Conservation (phyloP, 2,888 invertebrate species). For the Diogma glabrata region DNA sequence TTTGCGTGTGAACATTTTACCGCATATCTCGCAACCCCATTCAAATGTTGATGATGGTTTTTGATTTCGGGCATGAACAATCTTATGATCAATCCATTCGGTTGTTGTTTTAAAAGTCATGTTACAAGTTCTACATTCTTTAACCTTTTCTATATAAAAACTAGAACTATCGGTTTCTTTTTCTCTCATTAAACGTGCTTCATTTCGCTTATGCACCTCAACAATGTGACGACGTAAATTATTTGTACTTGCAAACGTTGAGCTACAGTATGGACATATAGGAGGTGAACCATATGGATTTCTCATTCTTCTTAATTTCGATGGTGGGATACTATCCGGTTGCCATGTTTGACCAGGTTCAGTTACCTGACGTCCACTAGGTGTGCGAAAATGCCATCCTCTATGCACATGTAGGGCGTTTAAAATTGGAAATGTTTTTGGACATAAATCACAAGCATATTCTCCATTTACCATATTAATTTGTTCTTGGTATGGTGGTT, state of each 20-base stretch:
- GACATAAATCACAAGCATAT: constrained; percentile 36
- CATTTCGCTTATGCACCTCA: constrained; percentile 30
- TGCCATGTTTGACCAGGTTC: constrained; percentile 18
- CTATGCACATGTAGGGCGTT: constrained; percentile 38
- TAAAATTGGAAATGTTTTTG: constrained; percentile 35
- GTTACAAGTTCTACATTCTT: constrained; percentile 31
- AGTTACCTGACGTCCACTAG: constrained; percentile 24
- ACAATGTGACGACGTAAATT: constrained; percentile 35
- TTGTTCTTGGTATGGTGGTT: constrained; percentile 11
- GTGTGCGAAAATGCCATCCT: constrained; percentile 36
- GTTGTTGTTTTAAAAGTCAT: constrained; percentile 29
- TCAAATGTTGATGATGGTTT: constrained; percentile 34
- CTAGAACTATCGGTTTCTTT: constrained; percentile 29
- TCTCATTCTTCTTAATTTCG: constrained; percentile 12
- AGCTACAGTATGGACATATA: constrained; percentile 34
- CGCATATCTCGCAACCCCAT: constrained; percentile 37
- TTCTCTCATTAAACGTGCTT: constrained; percentile 21
- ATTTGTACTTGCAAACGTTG: constrained; percentile 35
- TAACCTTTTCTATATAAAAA: constrained; percentile 29
- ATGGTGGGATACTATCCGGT: constrained; percentile 14
- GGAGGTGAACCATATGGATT: constrained; percentile 10
- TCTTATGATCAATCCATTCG: constrained; percentile 36
- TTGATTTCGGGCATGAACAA: constrained; percentile 31
- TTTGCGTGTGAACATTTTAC: constrained; percentile 34
- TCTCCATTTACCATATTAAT: constrained; percentile 27